Evolutionary conservation across 2,113 vertebrate genomes (phyloP), one percentile per base, ranked within the genome.

Genomic region (Vicugna pacos): DNA sequence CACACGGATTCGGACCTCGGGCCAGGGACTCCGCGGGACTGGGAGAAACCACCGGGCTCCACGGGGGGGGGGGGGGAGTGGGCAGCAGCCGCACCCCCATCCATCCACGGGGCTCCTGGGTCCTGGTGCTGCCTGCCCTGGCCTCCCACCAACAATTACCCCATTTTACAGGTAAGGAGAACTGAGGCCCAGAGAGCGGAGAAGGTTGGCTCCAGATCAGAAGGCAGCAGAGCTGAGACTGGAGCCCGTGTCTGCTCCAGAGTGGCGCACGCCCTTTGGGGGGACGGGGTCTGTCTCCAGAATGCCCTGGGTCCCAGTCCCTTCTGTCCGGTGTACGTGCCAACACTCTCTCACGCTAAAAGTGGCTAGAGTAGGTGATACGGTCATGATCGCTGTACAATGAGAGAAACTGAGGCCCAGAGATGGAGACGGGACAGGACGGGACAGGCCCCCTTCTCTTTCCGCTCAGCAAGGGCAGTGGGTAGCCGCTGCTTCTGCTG

Each of bases 81-180:
- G 19, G 30, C 1, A 2, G 20, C 12, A 0, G 10, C 4, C 20
- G 19, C 8, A 0, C 19, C 5, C 6, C 38, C 30, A 3, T 10
- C 17, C 0, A 32, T 8, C 4, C 16, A 5, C 1, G 0, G 62
- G 9, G 24, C 3, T 3, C 52, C 80, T 0, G 2, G 3, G 0
- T 0, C 46, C n/a, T 3, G 2, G 46, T 0, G 16, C n/a, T 0
- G 75, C 26, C 19, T 8, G 4, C 14, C 22, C 6, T 1, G 2
- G 19, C 20, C 48, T 4, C 42, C 73, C 30, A 19, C 17, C 64
- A 30, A 13, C 0, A 12, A 19, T 5, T 9, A n/a, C 28, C 75
- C 58, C 70, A 52, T 24, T 26, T 67, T 16, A 38, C 73, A 84
- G n/a, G 2, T 3, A 22, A 24, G 75, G 17, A 83, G 38, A 83